Evolutionary conservation across 64 coral and sea anemone species (phyloP).

Genomic region (Exaiptasia diaphana): DNA sequence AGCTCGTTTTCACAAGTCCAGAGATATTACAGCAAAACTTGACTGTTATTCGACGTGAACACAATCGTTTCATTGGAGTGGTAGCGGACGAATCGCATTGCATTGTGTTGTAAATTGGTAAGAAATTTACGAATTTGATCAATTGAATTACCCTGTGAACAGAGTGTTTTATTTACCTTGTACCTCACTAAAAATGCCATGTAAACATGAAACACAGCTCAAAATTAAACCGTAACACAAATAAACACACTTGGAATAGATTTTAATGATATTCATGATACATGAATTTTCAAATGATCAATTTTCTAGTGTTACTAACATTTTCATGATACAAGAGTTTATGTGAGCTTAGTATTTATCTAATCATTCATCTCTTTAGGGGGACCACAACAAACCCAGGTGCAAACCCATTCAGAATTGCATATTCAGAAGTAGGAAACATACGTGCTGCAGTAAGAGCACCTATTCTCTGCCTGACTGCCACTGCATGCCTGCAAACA

Average conservation of each 20-base stretch:
- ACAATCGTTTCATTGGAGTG: not conserved
- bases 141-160: not conserved
- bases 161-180: no score
- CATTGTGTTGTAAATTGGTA: not conserved
- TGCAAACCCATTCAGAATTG: slow-evolving; percentile 10
- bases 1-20: slow-evolving; percentile 29
- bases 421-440: slow-evolving; percentile 44
- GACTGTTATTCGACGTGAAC: not conserved
- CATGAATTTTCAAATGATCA: no score
- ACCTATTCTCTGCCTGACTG: slow-evolving; percentile 49
- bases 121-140: not conserved
- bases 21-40: not conserved
- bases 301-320: no score
- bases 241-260: no score
- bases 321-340: no score
- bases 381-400: not conserved
- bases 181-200: no score
- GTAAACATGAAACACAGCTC: no score
- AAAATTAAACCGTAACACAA: no score
- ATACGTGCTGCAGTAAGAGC: slow-evolving; percentile 24
- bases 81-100: slow-evolving; percentile 38
- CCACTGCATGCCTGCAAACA: slow-evolving; percentile 41
- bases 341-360: not conserved
- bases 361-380: slow-evolving; percentile 1
- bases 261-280: no score